These are phyloP conservation scores for Orthonyx spaldingii DNA, from an alignment of 2,113 vertebrate genomes.

Conservation along the genomic window DNA sequence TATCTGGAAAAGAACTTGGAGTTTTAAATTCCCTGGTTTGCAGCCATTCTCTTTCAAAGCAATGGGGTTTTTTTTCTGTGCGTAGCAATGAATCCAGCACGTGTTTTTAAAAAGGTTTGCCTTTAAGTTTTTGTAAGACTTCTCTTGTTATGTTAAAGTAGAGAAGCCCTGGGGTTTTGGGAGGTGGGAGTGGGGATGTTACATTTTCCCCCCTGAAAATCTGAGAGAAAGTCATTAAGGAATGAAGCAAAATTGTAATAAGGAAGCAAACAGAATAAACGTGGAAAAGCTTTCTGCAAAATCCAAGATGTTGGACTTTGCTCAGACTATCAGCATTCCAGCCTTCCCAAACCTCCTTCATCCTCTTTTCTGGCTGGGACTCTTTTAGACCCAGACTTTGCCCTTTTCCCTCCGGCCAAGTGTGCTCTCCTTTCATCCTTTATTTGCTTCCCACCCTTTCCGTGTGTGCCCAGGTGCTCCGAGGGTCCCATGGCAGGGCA, in stretches of 20 bases:
- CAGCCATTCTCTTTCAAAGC: neutral
- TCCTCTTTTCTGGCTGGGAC: neutral
- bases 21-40: neutral
- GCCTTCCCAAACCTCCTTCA: neutral
- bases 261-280: neutral
- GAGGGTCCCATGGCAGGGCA: neutral
- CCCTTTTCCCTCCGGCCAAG: neutral
- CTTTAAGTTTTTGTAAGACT: neutral
- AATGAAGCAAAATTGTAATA: neutral
- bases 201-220: neutral
- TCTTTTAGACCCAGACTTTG: neutral
- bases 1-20: neutral
- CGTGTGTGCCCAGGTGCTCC: neutral
- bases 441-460: neutral
- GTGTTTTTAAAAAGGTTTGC: neutral
- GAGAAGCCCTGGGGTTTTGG: accelerated
- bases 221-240: neutral
- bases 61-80: neutral
- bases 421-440: neutral
- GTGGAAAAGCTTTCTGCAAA: neutral
- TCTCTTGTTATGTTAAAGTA: neutral
- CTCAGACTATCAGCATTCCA: neutral
- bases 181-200: neutral
- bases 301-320: neutral
- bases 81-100: neutral